Percentiles rank a stretch among this genome's conserved stretches.
phyloP scores from a whole-genome alignment of 2,888 invertebrate species.

The Cosmopolites sordidus region DNA sequence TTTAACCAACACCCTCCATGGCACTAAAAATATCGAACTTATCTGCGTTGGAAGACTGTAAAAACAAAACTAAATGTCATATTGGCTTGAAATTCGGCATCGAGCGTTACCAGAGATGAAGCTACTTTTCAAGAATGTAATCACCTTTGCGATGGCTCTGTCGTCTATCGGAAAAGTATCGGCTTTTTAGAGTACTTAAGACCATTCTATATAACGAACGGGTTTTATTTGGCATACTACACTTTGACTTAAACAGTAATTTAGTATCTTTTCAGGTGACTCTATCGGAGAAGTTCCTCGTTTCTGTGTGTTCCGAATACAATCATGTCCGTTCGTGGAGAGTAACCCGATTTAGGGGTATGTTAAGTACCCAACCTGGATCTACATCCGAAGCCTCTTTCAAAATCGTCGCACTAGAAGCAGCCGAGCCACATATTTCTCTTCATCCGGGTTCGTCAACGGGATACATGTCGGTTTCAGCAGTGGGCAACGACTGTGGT shows the following conservation, averaged over 20 bases:
- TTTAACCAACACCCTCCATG: too few species aligned
- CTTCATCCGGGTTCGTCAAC: constrained; percentile 7
- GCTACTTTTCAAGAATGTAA: too few species aligned
- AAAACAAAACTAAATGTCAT: too few species aligned
- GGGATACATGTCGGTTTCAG: constrained; percentile 18
- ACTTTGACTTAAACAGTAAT: too few species aligned
- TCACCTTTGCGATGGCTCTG: too few species aligned
- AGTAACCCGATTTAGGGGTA: constrained; percentile 93
- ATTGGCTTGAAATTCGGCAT: too few species aligned
- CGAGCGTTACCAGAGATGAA: too few species aligned
- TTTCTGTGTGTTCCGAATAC: constrained; percentile 95
- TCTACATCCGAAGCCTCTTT: constrained; percentile 96
- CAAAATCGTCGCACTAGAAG: constrained; percentile 83
- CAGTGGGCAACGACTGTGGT: constrained; percentile 63
- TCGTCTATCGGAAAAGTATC: background rate
- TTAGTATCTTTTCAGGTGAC: constrained; percentile 76
- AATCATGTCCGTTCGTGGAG: constrained; percentile 98
- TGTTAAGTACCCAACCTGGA: constrained; percentile 98
- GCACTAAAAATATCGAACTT: too few species aligned
- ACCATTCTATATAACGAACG: too few species aligned
- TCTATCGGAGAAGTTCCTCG: constrained; percentile 89
- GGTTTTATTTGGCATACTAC: too few species aligned
- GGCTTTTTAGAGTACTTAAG: background rate
- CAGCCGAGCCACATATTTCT: constrained; percentile 52
- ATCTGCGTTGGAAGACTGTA: too few species aligned